Conservation (phyloP, 2,113 vertebrate species). For the Chlorodrepanis virens region DNA sequence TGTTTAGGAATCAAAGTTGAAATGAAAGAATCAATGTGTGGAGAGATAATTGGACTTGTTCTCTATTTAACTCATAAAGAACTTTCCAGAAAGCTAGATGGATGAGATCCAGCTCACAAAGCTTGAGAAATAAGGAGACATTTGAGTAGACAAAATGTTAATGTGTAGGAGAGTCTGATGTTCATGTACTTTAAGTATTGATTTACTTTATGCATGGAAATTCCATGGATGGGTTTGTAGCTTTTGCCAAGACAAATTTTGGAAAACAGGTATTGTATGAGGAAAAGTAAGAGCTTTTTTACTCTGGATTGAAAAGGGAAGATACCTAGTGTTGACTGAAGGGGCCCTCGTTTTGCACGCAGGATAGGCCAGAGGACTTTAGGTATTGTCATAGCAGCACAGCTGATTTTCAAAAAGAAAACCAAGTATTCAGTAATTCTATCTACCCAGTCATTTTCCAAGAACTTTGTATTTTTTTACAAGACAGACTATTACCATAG, state of each 20-base stretch:
- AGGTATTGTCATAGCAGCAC: not conserved
- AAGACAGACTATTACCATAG: not conserved
- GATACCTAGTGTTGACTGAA: not conserved
- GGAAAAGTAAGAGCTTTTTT: not conserved
- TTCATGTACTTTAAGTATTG: not conserved
- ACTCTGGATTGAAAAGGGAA: not conserved
- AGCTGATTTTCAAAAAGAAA: not conserved
- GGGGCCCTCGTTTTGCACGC: not conserved
- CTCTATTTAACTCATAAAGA: not conserved
- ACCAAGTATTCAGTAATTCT: not conserved
- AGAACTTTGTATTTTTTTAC: not conserved
- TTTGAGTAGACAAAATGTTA: not conserved
- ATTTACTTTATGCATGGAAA: not conserved
- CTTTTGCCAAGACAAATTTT: not conserved
- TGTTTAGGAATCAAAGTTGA: not conserved
- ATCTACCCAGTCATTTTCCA: fast-evolving
- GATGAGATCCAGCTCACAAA: not conserved
- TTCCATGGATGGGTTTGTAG: not conserved
- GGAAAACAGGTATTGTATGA: not conserved
- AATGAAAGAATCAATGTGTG: not conserved
- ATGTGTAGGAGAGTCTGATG: not conserved
- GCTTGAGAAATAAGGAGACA: not conserved
- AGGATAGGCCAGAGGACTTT: not conserved
- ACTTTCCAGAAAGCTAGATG: not conserved
- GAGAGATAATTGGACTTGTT: not conserved